Evolutionary conservation across 2,797 vertebrate species (phyloP).

Genomic region (Oophaga sylvatica): DNA sequence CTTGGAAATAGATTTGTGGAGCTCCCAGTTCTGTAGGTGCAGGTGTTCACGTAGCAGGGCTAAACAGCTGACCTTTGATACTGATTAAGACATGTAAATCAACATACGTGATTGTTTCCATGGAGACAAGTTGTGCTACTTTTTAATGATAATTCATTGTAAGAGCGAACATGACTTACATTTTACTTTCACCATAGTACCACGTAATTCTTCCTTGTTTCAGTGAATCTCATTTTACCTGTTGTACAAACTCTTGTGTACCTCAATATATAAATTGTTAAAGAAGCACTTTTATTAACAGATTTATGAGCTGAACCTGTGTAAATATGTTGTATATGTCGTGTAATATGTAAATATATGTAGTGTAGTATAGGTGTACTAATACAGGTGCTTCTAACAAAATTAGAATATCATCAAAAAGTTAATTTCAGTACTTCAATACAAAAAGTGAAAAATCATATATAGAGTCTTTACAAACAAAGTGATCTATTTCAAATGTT

Average conservation of each 20-base stretch:
- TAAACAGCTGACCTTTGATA: conserved; percentile 33
- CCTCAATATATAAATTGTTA: too few relatives aligned
- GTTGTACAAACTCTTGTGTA: background rate
- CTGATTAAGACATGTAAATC: conserved; percentile 8
- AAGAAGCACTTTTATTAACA: too few relatives aligned
- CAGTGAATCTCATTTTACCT: background rate
- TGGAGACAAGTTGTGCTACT: background rate
- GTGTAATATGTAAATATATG: too few relatives aligned
- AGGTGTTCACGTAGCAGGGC: conserved; percentile 30
- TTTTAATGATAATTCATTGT: background rate
- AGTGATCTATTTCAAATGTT: too few relatives aligned
- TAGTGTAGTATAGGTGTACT: too few relatives aligned
- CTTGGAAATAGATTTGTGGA: conserved; percentile 2
- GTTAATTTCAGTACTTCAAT: too few relatives aligned
- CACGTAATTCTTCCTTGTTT: background rate
- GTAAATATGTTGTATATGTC: too few relatives aligned
- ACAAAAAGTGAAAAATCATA: too few relatives aligned
- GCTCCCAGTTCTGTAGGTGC: background rate
- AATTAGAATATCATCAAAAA: too few relatives aligned
- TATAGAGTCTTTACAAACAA: too few relatives aligned
- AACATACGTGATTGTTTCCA: conserved; percentile 22
- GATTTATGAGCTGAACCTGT: too few relatives aligned
- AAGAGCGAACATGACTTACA: background rate
- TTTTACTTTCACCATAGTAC: background rate
- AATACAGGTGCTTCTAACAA: too few relatives aligned